Conservation (phyloP, 2,113 vertebrate genomes). For the Salminus brasiliensis region DNA sequence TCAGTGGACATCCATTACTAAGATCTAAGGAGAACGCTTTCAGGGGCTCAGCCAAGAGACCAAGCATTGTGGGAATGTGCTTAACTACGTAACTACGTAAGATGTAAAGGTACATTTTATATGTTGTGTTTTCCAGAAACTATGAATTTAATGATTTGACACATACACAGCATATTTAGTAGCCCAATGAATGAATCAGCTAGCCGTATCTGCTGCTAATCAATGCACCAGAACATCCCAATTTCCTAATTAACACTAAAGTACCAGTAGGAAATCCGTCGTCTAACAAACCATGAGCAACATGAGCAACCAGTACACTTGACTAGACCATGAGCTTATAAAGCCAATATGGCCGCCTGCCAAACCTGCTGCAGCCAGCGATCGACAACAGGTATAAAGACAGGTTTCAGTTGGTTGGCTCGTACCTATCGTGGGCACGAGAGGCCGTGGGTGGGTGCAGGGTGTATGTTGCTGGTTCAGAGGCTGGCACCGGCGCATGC, state of each 20-base stretch:
- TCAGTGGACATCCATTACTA: neutral
- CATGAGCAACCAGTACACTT: neutral
- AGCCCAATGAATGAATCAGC: too few species aligned
- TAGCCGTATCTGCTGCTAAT: too few species aligned
- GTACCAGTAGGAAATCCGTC: neutral
- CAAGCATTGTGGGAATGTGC: too few species aligned
- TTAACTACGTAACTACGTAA: too few species aligned
- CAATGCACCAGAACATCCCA: too few species aligned
- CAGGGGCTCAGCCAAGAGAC: too few species aligned
- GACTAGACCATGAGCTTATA: neutral
- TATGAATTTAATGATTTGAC: too few species aligned
- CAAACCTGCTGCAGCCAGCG: neutral
- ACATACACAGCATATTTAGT: too few species aligned
- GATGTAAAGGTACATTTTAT: too few species aligned
- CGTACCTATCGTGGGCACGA: neutral
- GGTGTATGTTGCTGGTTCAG: slow-evolving; percentile 30
- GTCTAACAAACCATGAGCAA: neutral
- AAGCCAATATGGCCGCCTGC: neutral
- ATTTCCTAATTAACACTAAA: too few species aligned
- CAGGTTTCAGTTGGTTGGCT: neutral
- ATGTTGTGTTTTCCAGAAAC: too few species aligned
- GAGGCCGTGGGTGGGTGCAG: slow-evolving; percentile 21
- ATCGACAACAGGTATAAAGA: neutral
- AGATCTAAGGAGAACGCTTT: too few species aligned
- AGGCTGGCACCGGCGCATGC: slow-evolving; percentile 6